Evolutionary conservation across 30 jellyfish, hydroid and myxozoan species (phyloP).

Genomic region (Aurelia coerulea): DNA sequence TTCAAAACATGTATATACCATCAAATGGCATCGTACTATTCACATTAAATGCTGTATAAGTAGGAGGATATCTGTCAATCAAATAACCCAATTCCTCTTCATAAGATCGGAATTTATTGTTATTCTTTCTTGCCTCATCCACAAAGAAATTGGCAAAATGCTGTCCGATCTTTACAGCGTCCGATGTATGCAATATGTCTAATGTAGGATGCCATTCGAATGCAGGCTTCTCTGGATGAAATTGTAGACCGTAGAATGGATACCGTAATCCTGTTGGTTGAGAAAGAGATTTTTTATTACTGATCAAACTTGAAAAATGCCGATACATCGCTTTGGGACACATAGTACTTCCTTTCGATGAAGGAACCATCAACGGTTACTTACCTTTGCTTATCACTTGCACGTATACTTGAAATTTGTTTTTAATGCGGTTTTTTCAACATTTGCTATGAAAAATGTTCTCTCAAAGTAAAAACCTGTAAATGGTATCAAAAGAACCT

Average conservation of each 20-base stretch:
- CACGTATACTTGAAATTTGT: no score
- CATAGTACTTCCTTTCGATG: no score
- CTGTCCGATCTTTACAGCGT: constrained; percentile 81
- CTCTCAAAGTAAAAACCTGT: no score
- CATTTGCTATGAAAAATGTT: no score
- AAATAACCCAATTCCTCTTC: constrained; percentile 52
- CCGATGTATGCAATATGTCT: constrained; percentile 64
- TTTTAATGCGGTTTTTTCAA: no score
- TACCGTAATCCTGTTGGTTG: constrained; percentile 48
- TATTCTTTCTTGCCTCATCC: constrained; percentile 78
- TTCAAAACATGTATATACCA: constrained; percentile 55
- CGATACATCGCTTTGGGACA: no score
- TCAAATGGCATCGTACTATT: constrained; percentile 73
- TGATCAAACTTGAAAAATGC: no score
- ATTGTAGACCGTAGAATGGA: constrained; percentile 96
- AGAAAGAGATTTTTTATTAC: neutral
- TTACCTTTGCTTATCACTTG: no score
- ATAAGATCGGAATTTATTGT: constrained; percentile 25
- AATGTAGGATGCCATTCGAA: constrained; percentile 90
- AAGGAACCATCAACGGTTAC: no score
- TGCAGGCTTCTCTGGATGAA: constrained; percentile 92
- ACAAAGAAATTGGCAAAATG: constrained; percentile 66
- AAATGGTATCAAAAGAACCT: no score
- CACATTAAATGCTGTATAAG: constrained; percentile 72
- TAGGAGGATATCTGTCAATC: constrained; percentile 61